A percentile compares a stretch with the other conserved stretches of the same genome.
phyloP scores from a whole-genome alignment of 2,113 vertebrate genomes.

The Zosterops hypoxanthus region DNA sequence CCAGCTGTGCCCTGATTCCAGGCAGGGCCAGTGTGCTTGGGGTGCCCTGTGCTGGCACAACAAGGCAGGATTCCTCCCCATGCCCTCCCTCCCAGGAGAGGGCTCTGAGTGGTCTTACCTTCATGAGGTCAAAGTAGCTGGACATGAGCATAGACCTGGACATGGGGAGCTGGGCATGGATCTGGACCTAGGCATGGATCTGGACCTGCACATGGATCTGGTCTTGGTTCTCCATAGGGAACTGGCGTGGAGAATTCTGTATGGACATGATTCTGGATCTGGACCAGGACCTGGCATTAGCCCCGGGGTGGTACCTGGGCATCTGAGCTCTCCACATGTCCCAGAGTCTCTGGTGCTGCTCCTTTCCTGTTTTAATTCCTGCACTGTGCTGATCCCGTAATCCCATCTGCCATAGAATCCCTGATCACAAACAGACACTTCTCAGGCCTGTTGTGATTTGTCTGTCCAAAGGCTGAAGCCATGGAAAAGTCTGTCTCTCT shows the following conservation, averaged over 20 bases:
- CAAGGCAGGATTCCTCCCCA: neutral
- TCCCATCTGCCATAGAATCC: neutral
- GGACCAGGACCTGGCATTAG: neutral
- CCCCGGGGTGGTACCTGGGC: neutral
- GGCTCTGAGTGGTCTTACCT: neutral
- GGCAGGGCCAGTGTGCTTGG: neutral
- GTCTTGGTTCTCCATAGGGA: no score
- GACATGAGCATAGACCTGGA: neutral
- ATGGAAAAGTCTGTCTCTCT: neutral
- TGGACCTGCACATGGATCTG: neutral
- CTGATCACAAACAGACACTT: neutral
- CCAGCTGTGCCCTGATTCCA: fast-evolving
- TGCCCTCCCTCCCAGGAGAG: neutral
- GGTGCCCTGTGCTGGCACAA: neutral
- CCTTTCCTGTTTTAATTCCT: neutral
- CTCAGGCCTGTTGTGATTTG: neutral
- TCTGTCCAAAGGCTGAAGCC: neutral
- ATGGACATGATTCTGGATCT: neutral
- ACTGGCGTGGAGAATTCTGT: neutral
- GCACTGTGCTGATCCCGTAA: neutral
- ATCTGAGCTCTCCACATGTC: neutral
- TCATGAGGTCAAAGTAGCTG: neutral
- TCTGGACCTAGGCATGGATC: neutral
- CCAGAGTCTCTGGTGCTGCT: neutral
- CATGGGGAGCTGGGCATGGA: no score